Percentiles rank a stretch among this genome's conserved stretches.
Evolutionary conservation across 2,888 invertebrate species (phyloP).

Genomic region (Emesis furor): DNA sequence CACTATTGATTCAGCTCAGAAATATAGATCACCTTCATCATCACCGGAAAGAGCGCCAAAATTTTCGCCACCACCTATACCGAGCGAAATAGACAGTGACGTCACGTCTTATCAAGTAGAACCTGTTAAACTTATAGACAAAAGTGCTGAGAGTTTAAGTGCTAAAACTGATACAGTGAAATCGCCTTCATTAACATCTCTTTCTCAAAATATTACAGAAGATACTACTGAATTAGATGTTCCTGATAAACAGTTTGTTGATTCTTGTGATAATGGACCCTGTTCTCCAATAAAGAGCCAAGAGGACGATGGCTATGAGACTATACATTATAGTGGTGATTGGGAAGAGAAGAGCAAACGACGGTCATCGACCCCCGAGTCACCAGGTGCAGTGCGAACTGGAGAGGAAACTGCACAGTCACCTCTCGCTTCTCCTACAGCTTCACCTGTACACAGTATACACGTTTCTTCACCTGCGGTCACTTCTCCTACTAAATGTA

Average conservation of each 20-base stretch:
- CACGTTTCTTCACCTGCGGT: constrained; percentile 81
- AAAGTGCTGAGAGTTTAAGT: neutral
- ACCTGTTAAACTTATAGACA: neutral
- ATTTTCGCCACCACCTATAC: constrained; percentile 83
- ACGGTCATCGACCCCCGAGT: constrained; percentile 87
- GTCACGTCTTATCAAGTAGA: constrained; percentile 38
- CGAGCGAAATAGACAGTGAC: constrained; percentile 65
- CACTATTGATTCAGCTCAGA: constrained; percentile 45
- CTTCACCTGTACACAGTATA: constrained; percentile 85
- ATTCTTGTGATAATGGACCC: constrained; percentile 80
- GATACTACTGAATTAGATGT: constrained; percentile 76
- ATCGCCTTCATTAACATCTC: constrained; percentile 76
- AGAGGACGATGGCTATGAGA: constrained; percentile 84
- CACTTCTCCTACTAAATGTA: constrained; percentile 84
- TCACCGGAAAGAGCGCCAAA: constrained; percentile 80
- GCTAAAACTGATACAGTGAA: constrained; percentile 40
- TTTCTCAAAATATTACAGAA: constrained; percentile 78
- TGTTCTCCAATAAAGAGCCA: constrained; percentile 78
- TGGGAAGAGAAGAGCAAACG: constrained; percentile 86
- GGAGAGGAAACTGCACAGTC: constrained; percentile 74
- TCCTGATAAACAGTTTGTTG: constrained; percentile 78
- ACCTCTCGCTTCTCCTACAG: constrained; percentile 82
- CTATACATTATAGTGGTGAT: constrained; percentile 83
- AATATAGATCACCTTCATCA: constrained; percentile 68
- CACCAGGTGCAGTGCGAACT: constrained; percentile 80